Evolutionary conservation across 1,140 invertebrate genomes (phyloP).

Genomic region (Procambarus clarkii): DNA sequence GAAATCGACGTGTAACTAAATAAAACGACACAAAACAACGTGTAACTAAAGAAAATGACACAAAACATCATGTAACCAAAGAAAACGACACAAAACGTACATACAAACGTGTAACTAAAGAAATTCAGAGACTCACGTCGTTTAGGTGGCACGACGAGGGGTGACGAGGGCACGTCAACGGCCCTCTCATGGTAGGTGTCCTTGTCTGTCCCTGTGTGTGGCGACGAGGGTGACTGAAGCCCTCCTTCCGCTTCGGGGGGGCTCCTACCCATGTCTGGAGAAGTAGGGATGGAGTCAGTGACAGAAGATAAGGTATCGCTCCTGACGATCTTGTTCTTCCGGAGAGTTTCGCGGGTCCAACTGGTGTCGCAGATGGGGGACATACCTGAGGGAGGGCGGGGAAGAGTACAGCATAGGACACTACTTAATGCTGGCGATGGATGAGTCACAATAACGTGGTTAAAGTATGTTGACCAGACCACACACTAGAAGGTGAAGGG

Average conservation of each 20-base stretch:
- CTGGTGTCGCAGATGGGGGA: constrained; percentile 71
- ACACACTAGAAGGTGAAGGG: no score
- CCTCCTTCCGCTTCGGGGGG: not conserved
- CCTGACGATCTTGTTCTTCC: constrained; percentile 60
- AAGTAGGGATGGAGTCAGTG: not conserved
- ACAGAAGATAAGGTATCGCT: constrained; percentile 33
- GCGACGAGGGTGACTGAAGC: no score
- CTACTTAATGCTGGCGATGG: not conserved
- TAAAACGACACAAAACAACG: not conserved
- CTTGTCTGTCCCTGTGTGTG: not conserved
- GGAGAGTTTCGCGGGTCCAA: constrained; percentile 66
- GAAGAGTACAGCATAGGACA: not conserved
- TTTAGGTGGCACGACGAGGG: not conserved
- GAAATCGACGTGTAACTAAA: no score
- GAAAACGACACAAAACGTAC: not conserved
- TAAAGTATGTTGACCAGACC: no score
- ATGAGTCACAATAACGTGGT: no score
- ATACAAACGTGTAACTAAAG: not conserved
- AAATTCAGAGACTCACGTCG: constrained; percentile 17
- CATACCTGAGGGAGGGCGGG: constrained; percentile 51
- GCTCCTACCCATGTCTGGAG: not conserved
- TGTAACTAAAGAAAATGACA: not conserved
- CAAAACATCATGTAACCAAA: not conserved
- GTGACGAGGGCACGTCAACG: constrained; percentile 28
- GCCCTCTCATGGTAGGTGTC: not conserved